Evolutionary conservation across 2,888 invertebrate genomes (phyloP).

Genomic region (Plebejus argus): DNA sequence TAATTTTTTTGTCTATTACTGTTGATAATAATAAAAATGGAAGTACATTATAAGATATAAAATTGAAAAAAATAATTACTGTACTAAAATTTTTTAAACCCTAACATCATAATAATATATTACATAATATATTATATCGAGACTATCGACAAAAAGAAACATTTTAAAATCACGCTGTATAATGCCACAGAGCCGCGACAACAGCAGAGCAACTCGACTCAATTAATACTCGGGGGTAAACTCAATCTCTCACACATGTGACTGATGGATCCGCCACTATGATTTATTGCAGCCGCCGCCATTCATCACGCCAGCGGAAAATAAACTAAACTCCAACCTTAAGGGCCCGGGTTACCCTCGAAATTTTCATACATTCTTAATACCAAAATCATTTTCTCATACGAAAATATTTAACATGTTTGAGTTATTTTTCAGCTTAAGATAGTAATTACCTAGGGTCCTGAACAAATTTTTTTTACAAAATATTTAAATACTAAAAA

Average conservation of each 20-base stretch:
- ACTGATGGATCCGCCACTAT: slow-evolving; percentile 36
- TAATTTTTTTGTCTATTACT: too few relatives aligned
- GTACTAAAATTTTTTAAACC: background rate
- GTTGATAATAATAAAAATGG: too few relatives aligned
- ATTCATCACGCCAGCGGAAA: slow-evolving; percentile 36
- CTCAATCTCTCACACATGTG: slow-evolving; percentile 38
- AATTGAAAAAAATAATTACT: background rate
- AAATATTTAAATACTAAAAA: too few relatives aligned
- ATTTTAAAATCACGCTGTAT: background rate
- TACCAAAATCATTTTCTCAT: too few relatives aligned
- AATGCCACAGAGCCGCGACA: slow-evolving; percentile 10
- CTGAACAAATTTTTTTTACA: too few relatives aligned
- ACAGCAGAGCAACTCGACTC: slow-evolving; percentile 32
- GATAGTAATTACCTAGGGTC: too few relatives aligned
- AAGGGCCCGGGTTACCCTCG: too few relatives aligned
- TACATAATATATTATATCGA: background rate
- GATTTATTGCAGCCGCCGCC: slow-evolving; percentile 36
- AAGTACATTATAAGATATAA: background rate
- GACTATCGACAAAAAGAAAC: background rate
- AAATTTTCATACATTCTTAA: too few relatives aligned
- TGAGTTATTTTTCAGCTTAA: too few relatives aligned
- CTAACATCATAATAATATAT: background rate
- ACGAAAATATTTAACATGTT: too few relatives aligned
- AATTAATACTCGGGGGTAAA: slow-evolving; percentile 38
- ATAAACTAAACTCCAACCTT: slow-evolving; percentile 24